A percentile compares a stretch with the other conserved stretches of the same genome.
Conservation (phyloP, 2,888 invertebrate species). For the Stenotaenia linearis region DNA sequence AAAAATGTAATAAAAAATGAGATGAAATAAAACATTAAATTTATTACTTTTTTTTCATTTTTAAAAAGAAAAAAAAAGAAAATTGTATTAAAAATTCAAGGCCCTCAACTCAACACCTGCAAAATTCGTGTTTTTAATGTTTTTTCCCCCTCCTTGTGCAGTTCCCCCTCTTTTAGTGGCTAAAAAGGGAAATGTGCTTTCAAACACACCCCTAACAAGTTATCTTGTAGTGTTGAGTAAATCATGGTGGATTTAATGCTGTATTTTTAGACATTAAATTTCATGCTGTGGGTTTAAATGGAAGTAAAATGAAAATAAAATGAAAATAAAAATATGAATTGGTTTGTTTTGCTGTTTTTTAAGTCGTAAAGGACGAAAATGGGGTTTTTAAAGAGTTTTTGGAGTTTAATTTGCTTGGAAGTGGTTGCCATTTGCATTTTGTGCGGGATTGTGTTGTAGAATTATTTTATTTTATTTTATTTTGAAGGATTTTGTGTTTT, state of each 20-base stretch:
- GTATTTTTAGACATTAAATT: neutral
- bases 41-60: neutral
- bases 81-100: neutral
- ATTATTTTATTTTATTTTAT: too few relatives aligned
- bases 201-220: neutral
- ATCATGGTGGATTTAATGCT: neutral
- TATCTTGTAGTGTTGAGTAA: neutral
- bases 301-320: too few relatives aligned
- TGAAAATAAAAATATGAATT: neutral
- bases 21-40: neutral
- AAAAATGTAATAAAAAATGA: neutral
- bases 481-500: too few relatives aligned
- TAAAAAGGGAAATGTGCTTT: neutral
- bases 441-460: too few relatives aligned
- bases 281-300: too few relatives aligned
- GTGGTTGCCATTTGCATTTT: too few relatives aligned
- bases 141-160: neutral
- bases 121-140: neutral
- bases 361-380: too few relatives aligned
- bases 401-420: too few relatives aligned
- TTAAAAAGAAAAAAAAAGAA: too few relatives aligned
- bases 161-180: neutral
- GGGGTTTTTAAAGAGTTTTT: too few relatives aligned
- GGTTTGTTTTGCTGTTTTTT: too few relatives aligned
- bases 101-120: conserved; percentile 8